These are phyloP conservation scores for Rhagonycha fulva DNA, from an alignment of 2,888 invertebrate genomes.

Conservation along the genomic window DNA sequence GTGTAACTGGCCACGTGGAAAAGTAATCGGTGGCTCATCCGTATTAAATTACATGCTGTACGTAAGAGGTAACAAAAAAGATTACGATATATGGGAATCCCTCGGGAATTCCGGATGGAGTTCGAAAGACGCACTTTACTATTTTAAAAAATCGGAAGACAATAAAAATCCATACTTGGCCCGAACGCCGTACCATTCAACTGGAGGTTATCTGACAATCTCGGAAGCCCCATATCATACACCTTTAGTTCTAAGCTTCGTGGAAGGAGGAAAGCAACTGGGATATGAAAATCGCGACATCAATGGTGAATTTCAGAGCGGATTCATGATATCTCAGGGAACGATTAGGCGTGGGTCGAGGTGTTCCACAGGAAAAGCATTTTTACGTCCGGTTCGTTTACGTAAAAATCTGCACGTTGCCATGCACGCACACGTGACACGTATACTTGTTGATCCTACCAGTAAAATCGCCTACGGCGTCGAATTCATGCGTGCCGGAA, in stretches of 20 bases:
- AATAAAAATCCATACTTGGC: constrained; percentile 84
- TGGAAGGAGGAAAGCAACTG: constrained; percentile 70
- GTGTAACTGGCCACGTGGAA: constrained; percentile 92
- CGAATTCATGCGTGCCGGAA: constrained; percentile 76
- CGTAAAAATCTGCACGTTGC: constrained; percentile 84
- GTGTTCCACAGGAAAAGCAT: constrained; percentile 89
- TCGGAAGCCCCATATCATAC: constrained; percentile 88
- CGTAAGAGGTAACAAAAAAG: constrained; percentile 83
- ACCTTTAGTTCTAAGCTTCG: constrained; percentile 78
- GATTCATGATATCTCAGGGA: constrained; percentile 87
- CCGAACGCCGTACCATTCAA: constrained; percentile 77
- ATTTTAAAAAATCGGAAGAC: constrained; percentile 91
- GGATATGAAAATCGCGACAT: constrained; percentile 87
- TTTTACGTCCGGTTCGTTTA: constrained; percentile 76
- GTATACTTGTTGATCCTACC: constrained; percentile 72
- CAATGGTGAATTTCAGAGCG: constrained; percentile 84
- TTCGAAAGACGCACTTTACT: constrained; percentile 75
- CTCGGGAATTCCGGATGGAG: constrained; percentile 90
- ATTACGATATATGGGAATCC: constrained; percentile 89
- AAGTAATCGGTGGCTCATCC: constrained; percentile 87
- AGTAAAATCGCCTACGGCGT: constrained; percentile 82
- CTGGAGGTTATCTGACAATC: constrained; percentile 81
- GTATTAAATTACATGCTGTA: constrained; percentile 93
- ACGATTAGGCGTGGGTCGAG: constrained; percentile 78
- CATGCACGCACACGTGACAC: constrained; percentile 79